Base-by-base conservation (phyloP, 2,888 invertebrate species). In the Zeuzera pyrina region DNA sequence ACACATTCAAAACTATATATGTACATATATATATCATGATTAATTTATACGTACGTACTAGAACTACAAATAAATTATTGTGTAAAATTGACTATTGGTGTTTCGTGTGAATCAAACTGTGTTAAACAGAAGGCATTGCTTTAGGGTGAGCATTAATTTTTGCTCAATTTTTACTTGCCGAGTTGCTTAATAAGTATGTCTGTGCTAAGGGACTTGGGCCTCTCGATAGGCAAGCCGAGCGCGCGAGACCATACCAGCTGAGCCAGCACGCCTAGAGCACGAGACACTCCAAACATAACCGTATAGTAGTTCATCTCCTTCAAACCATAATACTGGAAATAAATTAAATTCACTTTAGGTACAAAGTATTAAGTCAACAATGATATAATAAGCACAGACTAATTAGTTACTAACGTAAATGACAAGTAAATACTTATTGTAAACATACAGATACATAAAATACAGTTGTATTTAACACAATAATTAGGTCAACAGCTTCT, bases 271-370 rank as follows among this genome's bases (percentile, higher is more conserved):
- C 95, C 95, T 23, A 95, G 86, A 1, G 95, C 94, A 57, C 95
- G 88, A 1, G 94, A 94, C 31, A 96, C 94, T 39, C 95, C 95
- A 74, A 96, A 95, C 72, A 96, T 85, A 16, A 95, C 95, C 12
- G 95, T 95, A 88, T 96, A 95, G 85, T 93, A 95, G 81, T 89
- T 92, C 93, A 94, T 95, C 85, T 95, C 95, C 57, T 88, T 93
- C 85, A 96, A 86, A 36, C 94, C 94, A 70, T 93, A 95, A 88
- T 94, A 91, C 91, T 93, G 85, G 0, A 49, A 44, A 30, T 7
- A 40, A 29, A 73, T n/a, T 60, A 49, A 41, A 42, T 34, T 38
- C 19, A 19, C 8, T 19, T n/a, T n/a, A 19, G 19, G n/a, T n/a
- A n/a, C n/a, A n/a, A n/a, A n/a, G n/a, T n/a, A n/a, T n/a, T n/a